These are phyloP conservation scores for Erebia ligea DNA, from an alignment of 2,888 invertebrate species.

Conservation along the genomic window DNA sequence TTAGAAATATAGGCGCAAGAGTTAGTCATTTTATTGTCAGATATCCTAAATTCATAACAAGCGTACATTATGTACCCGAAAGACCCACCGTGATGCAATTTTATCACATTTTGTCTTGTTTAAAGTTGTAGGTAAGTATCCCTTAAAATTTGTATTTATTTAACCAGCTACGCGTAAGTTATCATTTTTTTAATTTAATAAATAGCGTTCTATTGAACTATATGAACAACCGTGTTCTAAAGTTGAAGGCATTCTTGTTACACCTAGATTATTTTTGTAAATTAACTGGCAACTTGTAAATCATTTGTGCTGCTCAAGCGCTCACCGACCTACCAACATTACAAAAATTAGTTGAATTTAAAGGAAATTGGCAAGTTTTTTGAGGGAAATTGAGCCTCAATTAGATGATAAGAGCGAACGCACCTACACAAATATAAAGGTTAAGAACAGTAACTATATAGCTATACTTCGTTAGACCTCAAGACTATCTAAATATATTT, in stretches of 20 bases:
- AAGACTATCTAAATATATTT: no score
- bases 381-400: no score
- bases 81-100: conserved; percentile 64
- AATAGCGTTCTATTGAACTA: conserved; percentile 34
- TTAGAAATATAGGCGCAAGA: conserved; percentile 44
- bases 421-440: no score
- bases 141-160: conserved; percentile 6
- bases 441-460: no score
- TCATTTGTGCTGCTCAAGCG: conserved; percentile 55
- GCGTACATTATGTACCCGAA: conserved; percentile 51
- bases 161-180: conserved; percentile 15
- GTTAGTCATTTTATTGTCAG: conserved; percentile 78
- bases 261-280: conserved; percentile 29
- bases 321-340: conserved; percentile 2
- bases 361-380: no score
- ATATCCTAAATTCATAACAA: conserved; percentile 73
- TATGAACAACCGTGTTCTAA: conserved; percentile 37
- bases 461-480: no score
- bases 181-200: conserved; percentile 25
- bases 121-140: background rate
- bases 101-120: conserved; percentile 54
- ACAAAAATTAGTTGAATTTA: background rate
- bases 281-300: conserved; percentile 31
- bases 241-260: conserved; percentile 49
- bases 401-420: no score